Conservation (phyloP, 2,888 invertebrate genomes). For the Melanargia galathea region DNA sequence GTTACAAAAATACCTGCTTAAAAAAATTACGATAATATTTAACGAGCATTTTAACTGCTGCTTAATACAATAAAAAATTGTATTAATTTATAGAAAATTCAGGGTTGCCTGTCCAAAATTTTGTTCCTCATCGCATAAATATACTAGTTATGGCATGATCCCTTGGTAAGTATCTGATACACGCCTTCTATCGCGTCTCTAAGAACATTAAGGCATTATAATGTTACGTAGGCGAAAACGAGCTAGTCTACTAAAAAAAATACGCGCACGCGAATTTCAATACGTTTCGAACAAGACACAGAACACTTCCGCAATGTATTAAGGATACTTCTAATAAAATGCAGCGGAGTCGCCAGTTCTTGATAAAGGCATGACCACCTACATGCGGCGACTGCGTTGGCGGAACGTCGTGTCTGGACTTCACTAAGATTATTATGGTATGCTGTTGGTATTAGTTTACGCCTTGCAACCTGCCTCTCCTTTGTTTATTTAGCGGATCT, state of each 20-base stretch:
- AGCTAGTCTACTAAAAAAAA: slow-evolving; percentile 12
- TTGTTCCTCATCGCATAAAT: no score
- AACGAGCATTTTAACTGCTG: no score
- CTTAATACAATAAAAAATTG: no score
- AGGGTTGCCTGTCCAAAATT: no score
- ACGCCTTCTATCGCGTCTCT: neutral
- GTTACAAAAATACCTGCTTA: no score
- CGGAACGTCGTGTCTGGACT: slow-evolving; percentile 52
- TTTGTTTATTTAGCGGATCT: slow-evolving; percentile 20
- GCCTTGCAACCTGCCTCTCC: slow-evolving; percentile 29
- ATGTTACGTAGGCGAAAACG: slow-evolving; percentile 1
- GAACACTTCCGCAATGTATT: slow-evolving; percentile 64
- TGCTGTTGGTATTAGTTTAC: slow-evolving; percentile 39
- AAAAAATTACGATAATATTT: no score
- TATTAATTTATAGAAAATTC: no score
- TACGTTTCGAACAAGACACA: slow-evolving; percentile 35
- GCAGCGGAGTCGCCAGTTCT: slow-evolving; percentile 45
- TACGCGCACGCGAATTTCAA: neutral
- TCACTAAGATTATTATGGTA: slow-evolving; percentile 59
- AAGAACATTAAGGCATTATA: neutral
- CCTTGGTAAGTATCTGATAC: neutral
- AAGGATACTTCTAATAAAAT: slow-evolving; percentile 66
- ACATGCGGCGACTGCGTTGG: slow-evolving; percentile 63
- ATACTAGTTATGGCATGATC: no score
- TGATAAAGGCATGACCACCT: slow-evolving; percentile 75